Evolutionary conservation across 1,140 invertebrate species (phyloP), one percentile per base, ranked within the genome.

Genomic region (Drosophila neocordata): DNA sequence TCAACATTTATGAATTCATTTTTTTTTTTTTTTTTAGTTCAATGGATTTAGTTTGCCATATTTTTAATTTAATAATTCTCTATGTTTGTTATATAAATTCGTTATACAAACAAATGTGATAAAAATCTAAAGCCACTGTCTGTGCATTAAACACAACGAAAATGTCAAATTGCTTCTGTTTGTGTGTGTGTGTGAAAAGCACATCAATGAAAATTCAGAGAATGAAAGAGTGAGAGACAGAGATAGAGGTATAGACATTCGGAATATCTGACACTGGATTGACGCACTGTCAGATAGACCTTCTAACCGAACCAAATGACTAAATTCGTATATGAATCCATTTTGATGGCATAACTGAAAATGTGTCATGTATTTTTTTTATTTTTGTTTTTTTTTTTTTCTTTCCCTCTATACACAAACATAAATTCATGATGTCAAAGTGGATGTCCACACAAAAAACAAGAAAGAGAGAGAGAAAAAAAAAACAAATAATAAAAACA

Each of bases 381-480:
- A 11, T 24, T 27, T 24, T n/a, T n/a, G n/a, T n/a, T 37, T 62
- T 60, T 44, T 44, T 24, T 24, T 24, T 4, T 24, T 4, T 24
- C 22, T 24, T 4, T 24, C 22, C 4, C 22, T 24, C 22, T 24
- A 11, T 59, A 44, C 11, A 51, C 4, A 37, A 58, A 35, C 68
- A 76, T 76, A 63, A 71, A 76, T 76, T 66, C 41, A 64, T 64
- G 64, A 71, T 56, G 44, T 77, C 18, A 65, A 69, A 65, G 34
- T 75, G 68, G 41, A 67, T 65, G 68, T 27, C 63, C 41, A 58
- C 38, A 48, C 27, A 51, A 51, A 60, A 56, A 13, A 11, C 2
- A 24, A 56, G 8, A 34, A 18, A 35, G 7, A 31, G 8, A 22
- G 2, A 34, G 1, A 4, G n/a, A 35, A 31, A 15, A 18, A 35